Evolutionary conservation across 2,113 vertebrate species (phyloP).

Genomic region (Rhinolophus ferrumequinum): DNA sequence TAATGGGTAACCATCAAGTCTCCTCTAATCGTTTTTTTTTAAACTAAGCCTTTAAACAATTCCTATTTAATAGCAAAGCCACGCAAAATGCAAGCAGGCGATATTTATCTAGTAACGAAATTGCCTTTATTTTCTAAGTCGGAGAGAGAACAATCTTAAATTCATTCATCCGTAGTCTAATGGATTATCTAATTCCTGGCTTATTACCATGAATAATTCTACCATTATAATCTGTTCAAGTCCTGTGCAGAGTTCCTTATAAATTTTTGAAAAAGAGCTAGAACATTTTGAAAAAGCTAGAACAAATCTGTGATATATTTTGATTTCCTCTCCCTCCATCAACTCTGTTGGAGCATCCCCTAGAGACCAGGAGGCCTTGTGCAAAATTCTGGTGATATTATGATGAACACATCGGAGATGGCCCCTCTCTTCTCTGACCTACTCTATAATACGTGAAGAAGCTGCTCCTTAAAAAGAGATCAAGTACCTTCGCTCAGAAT

Average conservation of each 20-base stretch:
- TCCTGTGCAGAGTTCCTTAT: background rate
- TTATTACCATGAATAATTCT: conserved; percentile 46
- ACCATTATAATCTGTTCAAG: conserved; percentile 10
- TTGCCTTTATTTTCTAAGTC: conserved; percentile 16
- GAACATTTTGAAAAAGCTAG: background rate
- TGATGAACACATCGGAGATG: background rate
- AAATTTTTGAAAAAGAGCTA: background rate
- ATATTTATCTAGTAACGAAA: background rate
- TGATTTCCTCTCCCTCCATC: background rate
- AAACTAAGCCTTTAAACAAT: conserved; percentile 34
- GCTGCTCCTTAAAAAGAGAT: background rate
- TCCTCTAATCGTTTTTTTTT: background rate
- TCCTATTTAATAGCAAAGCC: conserved; percentile 19
- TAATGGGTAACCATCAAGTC: background rate
- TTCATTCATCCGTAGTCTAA: background rate
- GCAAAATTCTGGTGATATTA: background rate
- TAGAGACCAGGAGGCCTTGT: background rate
- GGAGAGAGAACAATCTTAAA: conserved; percentile 28
- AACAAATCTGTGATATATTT: background rate
- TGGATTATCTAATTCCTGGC: background rate
- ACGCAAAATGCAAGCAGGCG: conserved; percentile 13
- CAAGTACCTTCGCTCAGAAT: background rate
- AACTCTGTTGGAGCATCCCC: background rate
- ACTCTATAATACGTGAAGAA: background rate
- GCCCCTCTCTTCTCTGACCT: background rate